Percentiles rank a stretch among this genome's conserved stretches.
phyloP scores from a whole-genome alignment of 2,888 invertebrate species.

The Apodemia hepburni region DNA sequence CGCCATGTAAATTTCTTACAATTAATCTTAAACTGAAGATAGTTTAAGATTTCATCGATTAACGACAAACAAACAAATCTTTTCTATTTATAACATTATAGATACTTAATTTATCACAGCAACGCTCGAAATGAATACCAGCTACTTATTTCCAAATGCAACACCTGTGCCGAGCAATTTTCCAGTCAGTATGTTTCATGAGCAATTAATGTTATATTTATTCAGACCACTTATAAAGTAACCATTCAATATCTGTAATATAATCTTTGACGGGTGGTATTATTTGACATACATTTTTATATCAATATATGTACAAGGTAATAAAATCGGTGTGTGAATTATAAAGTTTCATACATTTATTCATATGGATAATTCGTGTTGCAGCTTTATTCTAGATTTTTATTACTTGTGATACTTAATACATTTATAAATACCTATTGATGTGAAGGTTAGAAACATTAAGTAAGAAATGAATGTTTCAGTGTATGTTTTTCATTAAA shows the following conservation, averaged over 20 bases:
- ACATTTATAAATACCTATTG: not conserved
- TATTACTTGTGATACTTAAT: not conserved
- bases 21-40: too few species aligned
- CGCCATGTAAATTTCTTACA: too few species aligned
- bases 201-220: conserved; percentile 51
- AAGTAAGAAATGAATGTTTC: not conserved
- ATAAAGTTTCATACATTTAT: conserved; percentile 8
- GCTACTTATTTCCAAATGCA: conserved; percentile 18
- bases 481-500: not conserved
- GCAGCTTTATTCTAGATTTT: conserved; percentile 3
- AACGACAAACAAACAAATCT: too few species aligned
- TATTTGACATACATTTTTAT: conserved; percentile 28
- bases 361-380: not conserved
- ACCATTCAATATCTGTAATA: conserved; percentile 36
- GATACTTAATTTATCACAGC: not conserved
- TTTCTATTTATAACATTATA: too few species aligned
- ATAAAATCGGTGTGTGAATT: conserved; percentile 9
- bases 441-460: conserved; percentile 4
- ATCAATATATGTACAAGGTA: conserved; percentile 5
- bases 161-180: conserved; percentile 30
- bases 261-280: conserved; percentile 22
- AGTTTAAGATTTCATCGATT: too few species aligned
- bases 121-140: conserved; percentile 3
- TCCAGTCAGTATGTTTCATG: conserved; percentile 46
- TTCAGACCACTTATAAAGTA: conserved; percentile 46